phyloP scores from a whole-genome alignment of 1,140 invertebrate species.

The Cotesia glomerata region DNA sequence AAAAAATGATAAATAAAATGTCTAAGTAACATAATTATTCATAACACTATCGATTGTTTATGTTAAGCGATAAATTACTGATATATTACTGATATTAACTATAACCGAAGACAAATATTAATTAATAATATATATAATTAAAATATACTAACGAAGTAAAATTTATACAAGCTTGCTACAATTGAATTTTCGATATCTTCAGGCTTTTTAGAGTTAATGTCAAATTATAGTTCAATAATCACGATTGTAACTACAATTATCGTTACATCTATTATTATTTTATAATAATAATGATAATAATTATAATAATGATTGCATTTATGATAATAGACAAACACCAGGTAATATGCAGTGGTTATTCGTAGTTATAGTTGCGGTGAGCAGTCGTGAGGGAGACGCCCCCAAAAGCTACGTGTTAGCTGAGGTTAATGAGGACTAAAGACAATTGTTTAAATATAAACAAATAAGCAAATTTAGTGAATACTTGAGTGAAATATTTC shows the following conservation, averaged over 20 bases:
- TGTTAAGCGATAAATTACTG: too few relatives aligned
- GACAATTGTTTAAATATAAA: slow-evolving; percentile 4
- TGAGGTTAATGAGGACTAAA: slow-evolving; percentile 50
- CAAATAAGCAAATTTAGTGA: neutral
- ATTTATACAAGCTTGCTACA: slow-evolving; percentile 14
- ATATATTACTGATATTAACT: neutral
- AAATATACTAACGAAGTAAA: neutral
- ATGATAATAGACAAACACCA: slow-evolving; percentile 63
- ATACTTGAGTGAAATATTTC: neutral
- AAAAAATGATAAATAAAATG: too few relatives aligned
- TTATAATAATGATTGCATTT: slow-evolving; percentile 43
- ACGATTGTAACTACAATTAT: too few relatives aligned
- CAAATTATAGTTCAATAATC: too few relatives aligned
- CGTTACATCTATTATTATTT: too few relatives aligned
- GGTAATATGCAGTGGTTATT: slow-evolving; percentile 62
- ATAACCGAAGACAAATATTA: slow-evolving; percentile 9
- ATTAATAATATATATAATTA: neutral
- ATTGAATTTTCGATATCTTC: slow-evolving; percentile 3
- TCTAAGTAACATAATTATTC: too few relatives aligned
- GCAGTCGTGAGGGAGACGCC: slow-evolving; percentile 63
- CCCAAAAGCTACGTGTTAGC: slow-evolving; percentile 65
- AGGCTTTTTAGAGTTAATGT: neutral
- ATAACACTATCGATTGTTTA: too few relatives aligned
- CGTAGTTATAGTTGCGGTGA: slow-evolving; percentile 65
- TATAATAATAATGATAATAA: slow-evolving; percentile 34